Evolutionary conservation across 2,888 invertebrate genomes (phyloP).

Genomic region (Pollenia amentaria): DNA sequence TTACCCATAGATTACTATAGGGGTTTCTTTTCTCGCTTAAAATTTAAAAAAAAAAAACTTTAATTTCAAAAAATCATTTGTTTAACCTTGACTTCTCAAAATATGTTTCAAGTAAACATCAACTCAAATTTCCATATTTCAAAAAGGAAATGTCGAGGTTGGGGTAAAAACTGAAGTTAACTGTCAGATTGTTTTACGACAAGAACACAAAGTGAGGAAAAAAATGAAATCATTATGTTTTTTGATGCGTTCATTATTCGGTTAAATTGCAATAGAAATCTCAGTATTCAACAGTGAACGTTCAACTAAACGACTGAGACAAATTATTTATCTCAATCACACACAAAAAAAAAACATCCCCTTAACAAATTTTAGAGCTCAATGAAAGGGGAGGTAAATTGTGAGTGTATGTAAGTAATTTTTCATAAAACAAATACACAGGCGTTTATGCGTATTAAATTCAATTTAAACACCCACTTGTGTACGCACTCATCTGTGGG

Average conservation of each 20-base stretch:
- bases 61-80: background rate
- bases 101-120: background rate
- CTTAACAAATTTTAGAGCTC: conserved; percentile 34
- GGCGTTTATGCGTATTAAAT: conserved; percentile 78
- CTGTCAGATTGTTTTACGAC: conserved; percentile 73
- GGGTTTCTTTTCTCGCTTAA: too few relatives aligned
- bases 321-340: conserved; percentile 56
- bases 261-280: conserved; percentile 79
- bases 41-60: too few relatives aligned
- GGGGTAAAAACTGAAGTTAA: conserved; percentile 73
- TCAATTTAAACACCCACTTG: conserved; percentile 83
- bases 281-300: conserved; percentile 37
- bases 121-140: background rate
- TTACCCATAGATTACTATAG: background rate
- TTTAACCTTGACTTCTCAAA: conserved; percentile 8
- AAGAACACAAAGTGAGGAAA: conserved; percentile 69
- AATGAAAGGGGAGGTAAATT: background rate
- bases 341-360: conserved; percentile 34
- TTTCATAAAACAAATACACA: conserved; percentile 75
- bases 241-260: conserved; percentile 83
- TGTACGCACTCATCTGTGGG: conserved; percentile 81
- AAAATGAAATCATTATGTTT: conserved; percentile 79
- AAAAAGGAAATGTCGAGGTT: background rate
- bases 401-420: conserved; percentile 65
- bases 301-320: conserved; percentile 70